A percentile compares a stretch with the other conserved stretches of the same genome.
Conservation (phyloP, 2,797 vertebrate genomes). For the Microchirus variegatus region DNA sequence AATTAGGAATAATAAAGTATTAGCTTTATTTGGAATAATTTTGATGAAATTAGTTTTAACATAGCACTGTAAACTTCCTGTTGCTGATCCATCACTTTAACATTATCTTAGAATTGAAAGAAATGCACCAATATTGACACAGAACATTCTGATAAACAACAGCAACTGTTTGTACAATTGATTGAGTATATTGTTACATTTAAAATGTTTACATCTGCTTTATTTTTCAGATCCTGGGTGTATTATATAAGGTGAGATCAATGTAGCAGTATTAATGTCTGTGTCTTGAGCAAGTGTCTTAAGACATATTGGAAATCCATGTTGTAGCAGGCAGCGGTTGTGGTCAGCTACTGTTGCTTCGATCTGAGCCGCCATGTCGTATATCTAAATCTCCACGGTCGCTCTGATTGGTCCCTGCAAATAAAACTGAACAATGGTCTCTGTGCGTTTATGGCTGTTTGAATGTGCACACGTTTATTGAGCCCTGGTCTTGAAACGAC, state of each 20-base stretch:
- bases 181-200: conserved; percentile 41
- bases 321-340: conserved; percentile 42
- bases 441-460: conserved; percentile 18
- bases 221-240: conserved; percentile 48
- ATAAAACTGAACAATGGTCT: conserved; percentile 56
- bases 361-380: conserved; percentile 50
- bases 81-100: neutral
- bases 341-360: conserved; percentile 45
- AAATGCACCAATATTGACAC: conserved; percentile 1
- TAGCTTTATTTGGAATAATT: neutral
- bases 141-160: conserved; percentile 15
- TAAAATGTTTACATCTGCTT: conserved; percentile 34
- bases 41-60: neutral
- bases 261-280: conserved; percentile 62
- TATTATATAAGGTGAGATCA: conserved; percentile 54
- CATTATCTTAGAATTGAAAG: neutral
- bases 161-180: conserved; percentile 34
- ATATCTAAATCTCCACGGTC: conserved; percentile 49
- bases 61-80: neutral
- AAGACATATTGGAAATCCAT: conserved; percentile 81
- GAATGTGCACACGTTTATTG: conserved; percentile 15
- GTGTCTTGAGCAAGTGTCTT: conserved; percentile 55
- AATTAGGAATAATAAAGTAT: too few species aligned
- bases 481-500: conserved; percentile 27
- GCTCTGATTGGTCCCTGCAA: conserved; percentile 49